phyloP scores from a whole-genome alignment of 1,140 invertebrate species.

The Lysiphlebus fabarum region DNA sequence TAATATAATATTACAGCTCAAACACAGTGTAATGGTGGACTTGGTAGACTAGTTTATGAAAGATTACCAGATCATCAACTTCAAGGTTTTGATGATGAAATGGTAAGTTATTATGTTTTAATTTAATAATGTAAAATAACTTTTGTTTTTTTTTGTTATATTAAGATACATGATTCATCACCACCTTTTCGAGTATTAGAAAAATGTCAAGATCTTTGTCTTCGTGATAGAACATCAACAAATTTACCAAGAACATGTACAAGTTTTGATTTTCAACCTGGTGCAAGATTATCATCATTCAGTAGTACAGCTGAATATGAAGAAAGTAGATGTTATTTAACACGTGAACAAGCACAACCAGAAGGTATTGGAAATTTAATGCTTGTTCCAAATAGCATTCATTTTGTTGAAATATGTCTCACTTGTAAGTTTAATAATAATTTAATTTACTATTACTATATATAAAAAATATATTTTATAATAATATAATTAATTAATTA shows the following conservation, averaged over 20 bases:
- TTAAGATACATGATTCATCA: slow-evolving; percentile 70
- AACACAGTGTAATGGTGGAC: slow-evolving; percentile 84
- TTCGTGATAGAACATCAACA: slow-evolving; percentile 77
- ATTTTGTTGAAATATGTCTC: slow-evolving; percentile 86
- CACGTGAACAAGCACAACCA: slow-evolving; percentile 76
- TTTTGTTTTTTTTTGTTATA: slow-evolving; percentile 12
- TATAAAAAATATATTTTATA: slow-evolving; percentile 11
- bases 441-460: slow-evolving; percentile 6
- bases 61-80: slow-evolving; percentile 83
- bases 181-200: slow-evolving; percentile 82
- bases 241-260: slow-evolving; percentile 77
- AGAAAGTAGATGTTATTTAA: slow-evolving; percentile 85
- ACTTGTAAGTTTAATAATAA: slow-evolving; percentile 66
- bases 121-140: neutral
- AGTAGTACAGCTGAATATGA: slow-evolving; percentile 81
- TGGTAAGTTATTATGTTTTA: slow-evolving; percentile 59
- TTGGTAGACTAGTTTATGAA: slow-evolving; percentile 82
- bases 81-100: slow-evolving; percentile 83
- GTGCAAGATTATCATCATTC: slow-evolving; percentile 75
- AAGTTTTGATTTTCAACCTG: slow-evolving; percentile 87
- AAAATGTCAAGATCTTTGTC: slow-evolving; percentile 80
- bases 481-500: slow-evolving; percentile 7
- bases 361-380: slow-evolving; percentile 83
- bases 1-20: slow-evolving; percentile 62
- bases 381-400: slow-evolving; percentile 79